Base-by-base conservation (phyloP, 2,797 vertebrate species). In the Manis javanica region DNA sequence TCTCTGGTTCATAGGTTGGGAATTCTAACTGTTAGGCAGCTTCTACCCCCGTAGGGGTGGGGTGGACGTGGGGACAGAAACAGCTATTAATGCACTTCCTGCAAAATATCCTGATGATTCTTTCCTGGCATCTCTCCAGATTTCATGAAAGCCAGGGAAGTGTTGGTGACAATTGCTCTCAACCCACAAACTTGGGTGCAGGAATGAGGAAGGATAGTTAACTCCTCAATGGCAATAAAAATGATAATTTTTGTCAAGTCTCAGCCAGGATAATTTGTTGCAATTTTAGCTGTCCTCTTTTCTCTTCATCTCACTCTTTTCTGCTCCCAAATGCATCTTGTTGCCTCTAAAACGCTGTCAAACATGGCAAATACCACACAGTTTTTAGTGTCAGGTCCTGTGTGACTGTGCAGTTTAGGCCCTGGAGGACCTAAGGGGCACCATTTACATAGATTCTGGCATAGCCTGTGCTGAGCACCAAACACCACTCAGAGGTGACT, bases 1-100 rank as follows among this genome's bases (percentile, higher is more conserved):
- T 87, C 87, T 94, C 23, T 96, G 72, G 66, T 63, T 96, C 39
- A 90, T 68, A 72, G 55, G 9, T 37, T 88, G 57, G 16, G 63
- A 90, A 95, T 74, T 75, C n/a, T 13, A 78, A n/a, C 34, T 85
- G 81, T 78, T 86, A 82, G 74, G 12, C n/a, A 68, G 10, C 29
- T 74, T 82, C 42, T 72, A 8, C 19, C 57, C 7, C 39, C 1
- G 0, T 72, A 5, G 13, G 29, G 15, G 1, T 31, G 14, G 23
- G 16, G 26, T 75, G 29, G 19, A 72, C 18, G 55, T 78, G 61
- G 18, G 14, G 23, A 42, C 37, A 9, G 39, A 26, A 75, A 63
- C 1, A 86, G 55, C 29, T 42, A n/a, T 89, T 91, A 82, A 89
- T 26, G 64, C 83, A 55, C 6, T 68, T 94, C 46, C 19, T 83